phyloP scores from a whole-genome alignment of 2,113 vertebrate species.

The Ancistrus triradiatus region DNA sequence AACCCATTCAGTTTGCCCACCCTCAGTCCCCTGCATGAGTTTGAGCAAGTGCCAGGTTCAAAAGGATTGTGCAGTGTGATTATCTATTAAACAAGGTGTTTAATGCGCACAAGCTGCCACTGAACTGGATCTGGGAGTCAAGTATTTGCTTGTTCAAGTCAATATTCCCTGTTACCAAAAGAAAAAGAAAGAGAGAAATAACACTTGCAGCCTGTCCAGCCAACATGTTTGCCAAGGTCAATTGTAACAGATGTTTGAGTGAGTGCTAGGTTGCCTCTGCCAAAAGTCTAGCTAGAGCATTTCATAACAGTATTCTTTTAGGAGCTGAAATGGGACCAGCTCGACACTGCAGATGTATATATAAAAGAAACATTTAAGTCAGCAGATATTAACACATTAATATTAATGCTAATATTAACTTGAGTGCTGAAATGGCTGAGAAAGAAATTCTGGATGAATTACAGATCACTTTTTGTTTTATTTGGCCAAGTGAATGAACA shows the following conservation, averaged over 20 bases:
- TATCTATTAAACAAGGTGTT: constrained; percentile 37
- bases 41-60: neutral
- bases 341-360: constrained; percentile 36
- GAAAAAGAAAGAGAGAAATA: constrained; percentile 39
- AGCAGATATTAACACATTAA: constrained; percentile 8
- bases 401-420: constrained; percentile 25
- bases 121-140: constrained; percentile 3
- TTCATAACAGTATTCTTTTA: constrained; percentile 46
- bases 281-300: constrained; percentile 44
- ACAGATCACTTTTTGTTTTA: constrained; percentile 1
- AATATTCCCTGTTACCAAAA: constrained; percentile 39
- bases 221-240: constrained; percentile 49
- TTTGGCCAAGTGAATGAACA: constrained; percentile 7
- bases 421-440: constrained; percentile 13
- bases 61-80: constrained; percentile 21
- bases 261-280: constrained; percentile 36
- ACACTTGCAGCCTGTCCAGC: constrained; percentile 38
- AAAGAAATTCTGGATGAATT: constrained; percentile 21
- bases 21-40: neutral
- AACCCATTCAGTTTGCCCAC: neutral
- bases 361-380: constrained; percentile 6
- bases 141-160: constrained; percentile 36
- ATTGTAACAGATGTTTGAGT: constrained; percentile 54
- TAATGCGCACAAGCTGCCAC: constrained; percentile 40
- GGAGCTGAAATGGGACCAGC: constrained; percentile 39